These are phyloP conservation scores for Xerus inauris DNA, from an alignment of 2,113 vertebrate genomes.

Conservation along the genomic window DNA sequence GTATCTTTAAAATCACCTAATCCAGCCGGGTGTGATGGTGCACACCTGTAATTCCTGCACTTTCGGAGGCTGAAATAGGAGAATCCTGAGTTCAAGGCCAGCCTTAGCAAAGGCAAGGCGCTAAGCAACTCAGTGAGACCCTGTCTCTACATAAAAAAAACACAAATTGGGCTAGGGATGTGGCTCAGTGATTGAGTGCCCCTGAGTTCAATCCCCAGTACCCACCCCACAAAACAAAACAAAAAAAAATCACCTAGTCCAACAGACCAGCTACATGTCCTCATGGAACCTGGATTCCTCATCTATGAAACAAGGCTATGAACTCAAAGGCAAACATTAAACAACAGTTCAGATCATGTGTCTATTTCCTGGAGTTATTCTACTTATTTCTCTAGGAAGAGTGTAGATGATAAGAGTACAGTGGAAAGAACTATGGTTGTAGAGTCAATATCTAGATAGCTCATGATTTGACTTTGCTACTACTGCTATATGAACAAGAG, in stretches of 20 bases:
- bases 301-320: conserved; percentile 29
- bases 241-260: background rate
- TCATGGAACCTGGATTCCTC: background rate
- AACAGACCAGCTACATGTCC: background rate
- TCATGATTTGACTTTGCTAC: conserved; percentile 44
- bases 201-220: no score
- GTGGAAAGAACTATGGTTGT: background rate
- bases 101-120: no score
- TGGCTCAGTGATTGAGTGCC: no score
- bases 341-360: background rate
- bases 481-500: conserved; percentile 10
- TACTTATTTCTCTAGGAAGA: conserved; percentile 50
- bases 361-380: conserved; percentile 13
- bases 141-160: no score
- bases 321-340: conserved; percentile 10
- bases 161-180: no score
- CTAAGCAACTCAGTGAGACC: no score
- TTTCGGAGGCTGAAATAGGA: no score
- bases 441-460: conserved; percentile 1
- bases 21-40: no score
- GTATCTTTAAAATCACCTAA: background rate
- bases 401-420: background rate
- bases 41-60: no score
- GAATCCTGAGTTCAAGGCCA: no score
- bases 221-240: no score